Evolutionary conservation across 2,113 vertebrate genomes (phyloP).

Genomic region (Nothobranchius furzeri): DNA sequence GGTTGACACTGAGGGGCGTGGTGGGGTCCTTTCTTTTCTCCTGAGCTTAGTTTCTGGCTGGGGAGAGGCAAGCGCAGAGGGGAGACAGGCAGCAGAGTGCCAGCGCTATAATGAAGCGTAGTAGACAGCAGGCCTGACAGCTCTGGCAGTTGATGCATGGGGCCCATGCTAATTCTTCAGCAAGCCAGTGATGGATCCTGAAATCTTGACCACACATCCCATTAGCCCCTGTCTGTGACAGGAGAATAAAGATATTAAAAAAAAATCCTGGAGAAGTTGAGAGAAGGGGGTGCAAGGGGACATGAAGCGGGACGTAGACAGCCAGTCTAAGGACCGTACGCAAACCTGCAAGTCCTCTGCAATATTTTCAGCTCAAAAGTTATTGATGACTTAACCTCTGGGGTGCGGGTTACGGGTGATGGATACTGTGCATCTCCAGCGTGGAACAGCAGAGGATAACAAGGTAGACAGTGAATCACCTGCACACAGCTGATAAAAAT

Average conservation of each 20-base stretch:
- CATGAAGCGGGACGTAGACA: slow-evolving; percentile 76
- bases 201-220: slow-evolving; percentile 98
- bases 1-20: slow-evolving; percentile 86
- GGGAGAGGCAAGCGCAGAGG: slow-evolving; percentile 65
- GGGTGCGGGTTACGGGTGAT: slow-evolving; percentile 81
- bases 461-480: slow-evolving; percentile 82
- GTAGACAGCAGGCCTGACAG: slow-evolving; percentile 87
- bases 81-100: slow-evolving; percentile 71
- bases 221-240: slow-evolving; percentile 98
- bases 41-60: slow-evolving; percentile 70
- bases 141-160: slow-evolving; percentile 95
- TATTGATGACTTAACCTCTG: slow-evolving; percentile 85
- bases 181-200: slow-evolving; percentile 95
- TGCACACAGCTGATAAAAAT: slow-evolving; percentile 76
- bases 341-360: slow-evolving; percentile 79
- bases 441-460: slow-evolving; percentile 79
- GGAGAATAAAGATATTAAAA: slow-evolving; percentile 88
- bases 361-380: slow-evolving; percentile 76
- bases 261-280: slow-evolving; percentile 71
- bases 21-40: slow-evolving; percentile 72
- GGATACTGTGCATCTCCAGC: slow-evolving; percentile 74
- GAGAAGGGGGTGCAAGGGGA: slow-evolving; percentile 69
- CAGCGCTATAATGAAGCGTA: slow-evolving; percentile 88
- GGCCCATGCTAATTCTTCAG: slow-evolving; percentile 93
- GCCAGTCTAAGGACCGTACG: slow-evolving; percentile 76